phyloP scores from a whole-genome alignment of 2,888 invertebrate species.

The Steinernema hermaphroditum region DNA sequence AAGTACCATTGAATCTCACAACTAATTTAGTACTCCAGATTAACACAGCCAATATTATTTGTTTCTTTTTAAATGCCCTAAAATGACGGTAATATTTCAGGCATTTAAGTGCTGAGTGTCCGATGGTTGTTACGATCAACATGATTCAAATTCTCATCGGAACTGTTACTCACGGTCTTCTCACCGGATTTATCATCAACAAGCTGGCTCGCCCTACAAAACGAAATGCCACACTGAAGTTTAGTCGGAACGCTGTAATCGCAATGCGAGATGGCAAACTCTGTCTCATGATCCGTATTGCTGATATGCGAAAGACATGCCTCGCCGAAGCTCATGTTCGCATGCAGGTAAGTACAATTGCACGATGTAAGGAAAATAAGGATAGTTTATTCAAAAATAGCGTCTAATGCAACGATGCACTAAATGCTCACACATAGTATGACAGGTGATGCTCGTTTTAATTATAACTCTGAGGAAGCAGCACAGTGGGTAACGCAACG shows the following conservation, averaged over 20 bases:
- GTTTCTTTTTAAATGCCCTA: too few relatives aligned
- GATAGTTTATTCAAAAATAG: not conserved
- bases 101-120: not conserved
- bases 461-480: too few relatives aligned
- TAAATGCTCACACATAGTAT: too few relatives aligned
- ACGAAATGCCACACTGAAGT: slow-evolving; percentile 60
- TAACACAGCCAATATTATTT: too few relatives aligned
- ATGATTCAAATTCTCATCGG: not conserved
- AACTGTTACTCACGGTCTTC: slow-evolving; percentile 49
- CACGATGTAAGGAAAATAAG: too few relatives aligned
- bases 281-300: slow-evolving; percentile 41
- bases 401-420: not conserved
- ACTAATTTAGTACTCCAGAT: too few relatives aligned
- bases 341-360: slow-evolving; percentile 69
- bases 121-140: not conserved
- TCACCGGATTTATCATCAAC: slow-evolving; percentile 68
- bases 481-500: too few relatives aligned
- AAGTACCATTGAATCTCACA: not conserved
- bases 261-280: slow-evolving; percentile 40
- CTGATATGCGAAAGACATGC: slow-evolving; percentile 73
- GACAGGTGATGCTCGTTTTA: too few relatives aligned
- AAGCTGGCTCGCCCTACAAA: slow-evolving; percentile 69
- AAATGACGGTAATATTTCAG: too few relatives aligned
- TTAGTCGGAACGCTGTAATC: slow-evolving; percentile 36
- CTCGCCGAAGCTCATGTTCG: slow-evolving; percentile 93